A percentile compares a stretch with the other conserved stretches of the same genome.
Evolutionary conservation across 2,113 vertebrate species (phyloP).

Genomic region (human (Homo sapiens)): GRCh38 chr3:128162001-128162500

Average conservation of each 20-base stretch:
- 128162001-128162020: neutral
- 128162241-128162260: neutral
- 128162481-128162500: neutral
- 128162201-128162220: neutral
- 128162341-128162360: neutral
- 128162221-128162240: neutral
- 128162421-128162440: neutral
- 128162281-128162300: neutral
- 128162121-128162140: neutral
- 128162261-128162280: neutral
- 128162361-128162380: neutral
- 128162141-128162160: neutral
- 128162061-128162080: neutral
- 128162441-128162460: neutral
- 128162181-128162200: neutral
- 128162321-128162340: neutral
- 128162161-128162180: neutral
- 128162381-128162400: neutral
- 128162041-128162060: neutral
- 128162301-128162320: neutral
- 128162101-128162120: neutral
- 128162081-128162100: neutral
- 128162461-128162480: too few relatives aligned
- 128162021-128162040: neutral
- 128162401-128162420: neutral